Conservation (phyloP, 2,797 vertebrate species). For the Tadarida brasiliensis region DNA sequence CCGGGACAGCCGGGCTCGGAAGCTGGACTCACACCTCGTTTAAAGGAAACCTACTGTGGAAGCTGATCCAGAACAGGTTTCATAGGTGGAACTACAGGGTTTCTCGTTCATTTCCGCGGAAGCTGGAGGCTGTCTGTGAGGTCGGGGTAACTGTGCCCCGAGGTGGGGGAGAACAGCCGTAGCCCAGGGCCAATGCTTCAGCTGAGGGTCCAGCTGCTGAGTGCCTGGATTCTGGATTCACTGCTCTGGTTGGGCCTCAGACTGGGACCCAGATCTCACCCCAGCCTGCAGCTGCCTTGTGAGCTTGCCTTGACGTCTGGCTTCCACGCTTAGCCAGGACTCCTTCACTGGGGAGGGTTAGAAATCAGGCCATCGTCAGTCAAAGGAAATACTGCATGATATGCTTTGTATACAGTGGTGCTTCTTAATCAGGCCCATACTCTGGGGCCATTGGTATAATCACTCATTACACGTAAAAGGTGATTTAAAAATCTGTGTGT, state of each 20-base stretch:
- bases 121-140: not conserved
- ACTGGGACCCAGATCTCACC: not conserved
- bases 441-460: not conserved
- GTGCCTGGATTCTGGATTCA: not conserved
- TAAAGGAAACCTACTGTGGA: not conserved
- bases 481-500: not conserved
- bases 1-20: not conserved
- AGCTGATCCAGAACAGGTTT: not conserved
- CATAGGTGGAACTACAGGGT: not conserved
- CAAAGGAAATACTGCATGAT: not conserved
- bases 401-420: not conserved
- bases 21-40: not conserved
- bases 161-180: not conserved
- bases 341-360: not conserved
- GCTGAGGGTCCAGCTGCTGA: not conserved
- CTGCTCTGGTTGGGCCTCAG: not conserved
- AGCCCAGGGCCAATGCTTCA: not conserved
- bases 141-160: fast-evolving
- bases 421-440: not conserved
- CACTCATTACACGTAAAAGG: not conserved
- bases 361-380: not conserved
- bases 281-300: not conserved
- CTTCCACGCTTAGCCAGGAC: not conserved
- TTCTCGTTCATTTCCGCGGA: not conserved
- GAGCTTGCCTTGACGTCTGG: not conserved